Conservation (phyloP, 2,888 invertebrate genomes). For the Mythimna loreyi region DNA sequence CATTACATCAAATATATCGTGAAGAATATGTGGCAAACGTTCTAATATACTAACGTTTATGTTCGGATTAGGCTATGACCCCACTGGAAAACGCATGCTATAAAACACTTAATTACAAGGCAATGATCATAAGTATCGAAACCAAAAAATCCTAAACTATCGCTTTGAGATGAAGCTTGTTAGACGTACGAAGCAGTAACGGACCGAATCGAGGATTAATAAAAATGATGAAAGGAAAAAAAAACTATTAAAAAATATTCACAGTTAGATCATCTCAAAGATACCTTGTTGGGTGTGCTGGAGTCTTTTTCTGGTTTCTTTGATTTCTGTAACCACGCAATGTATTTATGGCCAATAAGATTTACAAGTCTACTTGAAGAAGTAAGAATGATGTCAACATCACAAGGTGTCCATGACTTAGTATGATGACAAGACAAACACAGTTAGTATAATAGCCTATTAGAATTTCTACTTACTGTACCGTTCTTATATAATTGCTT, state of each 20-base stretch:
- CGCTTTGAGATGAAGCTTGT: slow-evolving; percentile 76
- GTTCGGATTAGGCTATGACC: slow-evolving; percentile 74
- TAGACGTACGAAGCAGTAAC: slow-evolving; percentile 70
- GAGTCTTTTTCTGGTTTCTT: slow-evolving; percentile 94
- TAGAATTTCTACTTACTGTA: slow-evolving; percentile 48
- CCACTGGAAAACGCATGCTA: slow-evolving; percentile 75
- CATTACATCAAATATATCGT: slow-evolving; percentile 23
- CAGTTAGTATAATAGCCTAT: slow-evolving; percentile 52
- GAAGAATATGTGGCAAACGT: slow-evolving; percentile 1
- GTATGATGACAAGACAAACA: slow-evolving; percentile 46
- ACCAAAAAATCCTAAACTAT: slow-evolving; percentile 71
- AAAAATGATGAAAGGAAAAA: slow-evolving; percentile 61
- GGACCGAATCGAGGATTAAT: slow-evolving; percentile 63
- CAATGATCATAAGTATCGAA: slow-evolving; percentile 68
- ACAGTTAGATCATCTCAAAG: slow-evolving; percentile 76
- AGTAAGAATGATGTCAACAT: slow-evolving; percentile 41
- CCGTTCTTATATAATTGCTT: slow-evolving; percentile 26
- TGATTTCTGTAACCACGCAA: slow-evolving; percentile 93
- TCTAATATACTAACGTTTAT: slow-evolving; percentile 2
- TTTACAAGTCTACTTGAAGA: slow-evolving; percentile 48
- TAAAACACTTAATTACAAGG: slow-evolving; percentile 55
- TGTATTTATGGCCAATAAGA: slow-evolving; percentile 71
- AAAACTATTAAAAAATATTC: slow-evolving; percentile 62
- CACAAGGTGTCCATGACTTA: slow-evolving; percentile 34
- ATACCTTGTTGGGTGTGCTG: slow-evolving; percentile 94